Base-by-base conservation (phyloP, 1,140 invertebrate species). In the Tribolium madens region DNA sequence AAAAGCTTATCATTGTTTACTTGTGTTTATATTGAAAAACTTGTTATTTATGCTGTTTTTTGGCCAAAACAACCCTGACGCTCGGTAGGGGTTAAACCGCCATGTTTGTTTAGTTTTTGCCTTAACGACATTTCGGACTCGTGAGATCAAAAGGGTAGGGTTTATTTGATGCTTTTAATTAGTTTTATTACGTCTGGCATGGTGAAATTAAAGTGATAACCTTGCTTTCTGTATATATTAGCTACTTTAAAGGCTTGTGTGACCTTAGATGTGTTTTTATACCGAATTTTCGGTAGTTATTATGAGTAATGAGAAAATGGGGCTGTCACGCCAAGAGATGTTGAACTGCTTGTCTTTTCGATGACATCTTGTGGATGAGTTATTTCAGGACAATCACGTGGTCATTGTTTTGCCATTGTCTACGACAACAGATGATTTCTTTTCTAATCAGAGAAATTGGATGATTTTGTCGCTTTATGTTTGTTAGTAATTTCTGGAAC, bases 61-160 rank as follows among this genome's bases (percentile, higher is more conserved):
- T 12, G 42, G n/a, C 33, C 9, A 46, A 71, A 31, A 64, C 21
- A 64, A 31, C 57, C 57, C 57, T 18, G 70, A 52, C 50, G 17
- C 17, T 13, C 69, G 9, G 69, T 14, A 36, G 70, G 70, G 70
- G 46, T 48, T 50, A 72, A 72, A 72, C 13, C 17, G 70, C 70
- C 70, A 72, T 72, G 31, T 72, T 72, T 72, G 70, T 72, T 72
- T 50, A 31, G 70, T 26, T 12, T 72, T 72, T 13, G 21, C 21
- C 57, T 36, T 26, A 18, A 75, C 60, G 31, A 14, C n/a, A 68
- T 75, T 75, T 50, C 68, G 73, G 26, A 68, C 36, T 18, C 21
- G 18, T 75, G 42, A 48, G 47, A 69, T 68, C 73, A 36, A 12
- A 36, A 52, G 50, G 36, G 36, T 7, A 42, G 36, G 36, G 36